Percentiles rank a stretch among this genome's conserved stretches.
These are phyloP conservation scores for Alloscopus bannaensis DNA, from an alignment of 2,888 invertebrate species.

Conservation along the genomic window DNA sequence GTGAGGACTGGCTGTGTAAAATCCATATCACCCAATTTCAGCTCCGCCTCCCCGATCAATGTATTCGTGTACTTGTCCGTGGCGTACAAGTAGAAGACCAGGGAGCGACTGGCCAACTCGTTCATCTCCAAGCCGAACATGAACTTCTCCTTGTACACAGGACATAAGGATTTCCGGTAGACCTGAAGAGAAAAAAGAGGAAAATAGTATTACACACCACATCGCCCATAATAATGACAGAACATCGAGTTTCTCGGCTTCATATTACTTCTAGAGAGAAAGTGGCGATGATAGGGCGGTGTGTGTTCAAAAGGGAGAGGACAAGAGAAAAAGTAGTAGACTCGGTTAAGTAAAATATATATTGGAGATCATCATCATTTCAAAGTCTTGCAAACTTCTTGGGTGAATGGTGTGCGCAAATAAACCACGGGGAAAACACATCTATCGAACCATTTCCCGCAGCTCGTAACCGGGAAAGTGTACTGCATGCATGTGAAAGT, in stretches of 20 bases:
- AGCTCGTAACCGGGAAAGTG: too few relatives aligned
- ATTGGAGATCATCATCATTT: too few relatives aligned
- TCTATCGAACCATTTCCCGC: too few relatives aligned
- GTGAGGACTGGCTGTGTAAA: constrained; percentile 81
- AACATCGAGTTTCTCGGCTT: neutral
- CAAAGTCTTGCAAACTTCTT: too few relatives aligned
- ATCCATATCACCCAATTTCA: constrained; percentile 81
- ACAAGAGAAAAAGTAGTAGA: too few relatives aligned
- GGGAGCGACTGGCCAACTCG: constrained; percentile 79
- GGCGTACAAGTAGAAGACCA: constrained; percentile 83
- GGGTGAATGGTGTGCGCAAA: too few relatives aligned
- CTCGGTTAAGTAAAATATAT: too few relatives aligned
- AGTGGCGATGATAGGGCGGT: too few relatives aligned
- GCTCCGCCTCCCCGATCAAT: constrained; percentile 82
- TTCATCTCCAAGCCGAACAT: constrained; percentile 80
- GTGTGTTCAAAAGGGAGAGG: too few relatives aligned
- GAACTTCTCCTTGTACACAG: constrained; percentile 87
- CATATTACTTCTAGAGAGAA: too few relatives aligned
- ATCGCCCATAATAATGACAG: constrained; percentile 11
- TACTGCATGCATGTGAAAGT: too few relatives aligned
- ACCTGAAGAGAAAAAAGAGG: constrained; percentile 76
- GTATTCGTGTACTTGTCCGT: constrained; percentile 81
- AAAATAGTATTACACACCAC: constrained; percentile 1
- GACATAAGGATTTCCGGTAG: constrained; percentile 82
- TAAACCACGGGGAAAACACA: too few relatives aligned